Evolutionary conservation across 2,113 vertebrate species (phyloP).

Genomic region (Ahaetulla prasina): DNA sequence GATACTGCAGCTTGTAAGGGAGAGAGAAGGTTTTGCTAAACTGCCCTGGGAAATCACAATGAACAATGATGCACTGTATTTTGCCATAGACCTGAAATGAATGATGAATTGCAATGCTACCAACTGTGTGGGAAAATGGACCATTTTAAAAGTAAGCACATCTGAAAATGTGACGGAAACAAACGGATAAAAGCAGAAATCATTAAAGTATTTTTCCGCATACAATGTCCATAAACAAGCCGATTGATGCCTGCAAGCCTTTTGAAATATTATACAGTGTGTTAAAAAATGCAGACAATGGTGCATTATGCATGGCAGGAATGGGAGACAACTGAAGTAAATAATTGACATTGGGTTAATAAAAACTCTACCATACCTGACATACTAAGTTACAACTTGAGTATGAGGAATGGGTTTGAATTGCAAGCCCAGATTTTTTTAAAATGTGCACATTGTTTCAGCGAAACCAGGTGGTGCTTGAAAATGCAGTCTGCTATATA

Average conservation of each 20-base stretch:
- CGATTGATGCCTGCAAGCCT: background rate
- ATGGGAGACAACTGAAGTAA: background rate
- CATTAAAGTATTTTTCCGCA: background rate
- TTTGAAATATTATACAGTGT: background rate
- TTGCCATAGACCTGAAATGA: conserved; percentile 20
- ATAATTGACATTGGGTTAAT: background rate
- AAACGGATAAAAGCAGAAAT: background rate
- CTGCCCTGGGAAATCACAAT: conserved; percentile 39
- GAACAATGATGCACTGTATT: conserved; percentile 27
- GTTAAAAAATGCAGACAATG: conserved; percentile 12
- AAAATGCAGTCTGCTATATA: too few species aligned
- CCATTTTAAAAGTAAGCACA: conserved; percentile 3
- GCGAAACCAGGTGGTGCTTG: background rate
- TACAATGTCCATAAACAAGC: background rate
- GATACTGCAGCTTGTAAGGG: conserved; percentile 28
- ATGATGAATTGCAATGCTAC: background rate
- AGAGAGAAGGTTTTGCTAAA: background rate
- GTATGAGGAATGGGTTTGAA: background rate
- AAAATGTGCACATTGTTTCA: background rate
- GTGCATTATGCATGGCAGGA: background rate
- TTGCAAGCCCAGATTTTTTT: background rate
- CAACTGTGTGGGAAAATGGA: conserved; percentile 18
- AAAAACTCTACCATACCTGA: background rate
- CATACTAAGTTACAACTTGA: background rate
- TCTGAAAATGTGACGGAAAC: background rate